Evolutionary conservation across 1,140 invertebrate species (phyloP), one percentile per base, ranked within the genome.

Genomic region (Drosophila gunungcola): DNA sequence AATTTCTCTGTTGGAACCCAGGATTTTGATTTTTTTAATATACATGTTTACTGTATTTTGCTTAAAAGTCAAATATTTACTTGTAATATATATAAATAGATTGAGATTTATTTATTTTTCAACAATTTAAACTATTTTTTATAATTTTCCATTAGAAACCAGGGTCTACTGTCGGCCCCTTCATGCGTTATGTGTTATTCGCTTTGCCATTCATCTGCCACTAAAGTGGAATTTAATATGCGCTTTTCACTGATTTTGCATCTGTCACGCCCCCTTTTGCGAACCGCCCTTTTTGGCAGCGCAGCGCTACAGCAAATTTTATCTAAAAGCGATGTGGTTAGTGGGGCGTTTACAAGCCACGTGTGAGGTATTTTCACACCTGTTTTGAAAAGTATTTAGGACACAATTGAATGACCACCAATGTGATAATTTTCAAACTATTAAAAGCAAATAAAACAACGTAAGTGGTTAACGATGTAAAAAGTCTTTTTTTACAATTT

Each of bases 171-270:
- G 63, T 63, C 29, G 43, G 36, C 6, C 32, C 27, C 21, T 10
- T 25, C 6, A 34, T 16, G 45, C 42, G 51, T 49, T 42, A 52
- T 52, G 58, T 12, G 21, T 41, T 36, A 45, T 41, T 52, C 32
- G 21, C n/a, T 64, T 65, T 36, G 32, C n/a, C 27, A 16, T 13
- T 32, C 60, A 65, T 36, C 46, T 43, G 36, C 45, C 58, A 10
- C 36, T 2, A 36, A 64, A 67, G 60, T 65, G 61, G 64, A 53
- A 68, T 68, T 68, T 65, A 68, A 68, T 68, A 68, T 45, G 61
- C 39, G 12, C 25, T 41, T 42, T 16, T 5, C 34, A 21, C 34
- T 29, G n/a, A 53, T 9, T 38, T 46, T n/a, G 21, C 32, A 34
- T 13, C 27, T 49, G 46, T 6, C 12, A 12, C 29, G 9, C 16